Conservation (phyloP, 2,888 invertebrate species). For the Cataglyphis albicans region DNA sequence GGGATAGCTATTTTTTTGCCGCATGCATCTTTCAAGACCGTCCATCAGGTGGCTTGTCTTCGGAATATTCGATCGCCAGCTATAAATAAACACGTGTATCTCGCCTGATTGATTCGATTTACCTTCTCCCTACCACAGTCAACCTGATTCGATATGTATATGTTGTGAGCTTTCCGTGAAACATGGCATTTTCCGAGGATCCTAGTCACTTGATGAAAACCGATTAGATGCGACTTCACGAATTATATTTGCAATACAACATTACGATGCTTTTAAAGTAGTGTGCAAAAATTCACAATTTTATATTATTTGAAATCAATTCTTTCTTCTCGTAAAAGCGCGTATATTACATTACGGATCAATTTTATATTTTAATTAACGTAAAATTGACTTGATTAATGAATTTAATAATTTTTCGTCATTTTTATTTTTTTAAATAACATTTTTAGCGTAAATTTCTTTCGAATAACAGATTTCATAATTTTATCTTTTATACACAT, state of each 20-base stretch:
- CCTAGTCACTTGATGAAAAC: neutral
- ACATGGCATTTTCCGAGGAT: conserved; percentile 4
- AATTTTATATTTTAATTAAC: conserved; percentile 14
- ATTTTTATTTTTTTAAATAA: neutral
- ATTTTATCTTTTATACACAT: neutral
- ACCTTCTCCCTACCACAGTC: neutral
- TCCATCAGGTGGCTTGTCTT: conserved; percentile 51
- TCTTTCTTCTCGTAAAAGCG: neutral
- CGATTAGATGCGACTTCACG: neutral
- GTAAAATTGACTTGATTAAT: neutral
- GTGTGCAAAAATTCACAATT: neutral
- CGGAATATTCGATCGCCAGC: conserved; percentile 45
- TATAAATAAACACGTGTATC: conserved; percentile 47
- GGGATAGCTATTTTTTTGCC: conserved; percentile 6
- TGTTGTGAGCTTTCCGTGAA: conserved; percentile 5
- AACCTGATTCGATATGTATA: conserved; percentile 15
- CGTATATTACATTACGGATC: neutral
- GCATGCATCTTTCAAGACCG: conserved; percentile 35
- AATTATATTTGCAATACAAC: neutral
- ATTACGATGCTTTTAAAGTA: neutral
- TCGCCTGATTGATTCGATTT: conserved; percentile 48
- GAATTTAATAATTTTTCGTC: neutral
- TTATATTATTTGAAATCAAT: neutral
- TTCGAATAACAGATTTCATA: neutral
- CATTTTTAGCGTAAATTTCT: neutral